Base-by-base conservation (phyloP, 2,888 invertebrate species). In the Harpagoxenus sublaevis region DNA sequence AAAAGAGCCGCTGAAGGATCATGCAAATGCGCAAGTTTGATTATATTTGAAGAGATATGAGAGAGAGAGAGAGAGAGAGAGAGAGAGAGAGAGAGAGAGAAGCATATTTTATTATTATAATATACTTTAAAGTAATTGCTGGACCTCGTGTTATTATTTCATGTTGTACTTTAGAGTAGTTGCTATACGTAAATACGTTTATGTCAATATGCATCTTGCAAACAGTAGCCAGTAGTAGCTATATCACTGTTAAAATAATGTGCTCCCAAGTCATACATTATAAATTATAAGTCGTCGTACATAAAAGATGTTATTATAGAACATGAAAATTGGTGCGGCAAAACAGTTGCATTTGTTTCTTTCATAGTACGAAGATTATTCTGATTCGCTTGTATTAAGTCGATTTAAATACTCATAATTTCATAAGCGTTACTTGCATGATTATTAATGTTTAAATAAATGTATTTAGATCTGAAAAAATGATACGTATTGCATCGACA, bases 151-250 rank as follows among this genome's bases (percentile, higher is more conserved):
- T 79, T 55, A 57, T 18, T 60, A 55, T 71, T 79, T 35, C 45
- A 48, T 35, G 48, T 57, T 60, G n/a, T 60, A 48, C 39, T 79
- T 71, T 23, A 3, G 3, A 12, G 2, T 23, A 71, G 57, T 48
- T 71, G 18, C 23, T 79, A 53, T 79, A 53, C 15, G 23, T 39
- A 63, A 77, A 77, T 63, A 51, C 77, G 28, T 77, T 77, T 51
- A 45, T 77, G 53, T 51, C 51, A 77, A 65, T 77, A 18, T 65
- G 63, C 65, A 77, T 18, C 31, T 77, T 77, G 28, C 51, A 42
- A 39, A 35, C 10, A 39, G 1, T 53, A 28, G n/a, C 35, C 35
- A 28, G 39, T 12, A 42, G 51, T 35, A 35, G 5, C 6, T 35
- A 23, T 6, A 35, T 63, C 12, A 28, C 28, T 39, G 51, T 77